These are phyloP conservation scores for Gadus macrocephalus DNA, from an alignment of 2,113 vertebrate species.

Conservation along the genomic window DNA sequence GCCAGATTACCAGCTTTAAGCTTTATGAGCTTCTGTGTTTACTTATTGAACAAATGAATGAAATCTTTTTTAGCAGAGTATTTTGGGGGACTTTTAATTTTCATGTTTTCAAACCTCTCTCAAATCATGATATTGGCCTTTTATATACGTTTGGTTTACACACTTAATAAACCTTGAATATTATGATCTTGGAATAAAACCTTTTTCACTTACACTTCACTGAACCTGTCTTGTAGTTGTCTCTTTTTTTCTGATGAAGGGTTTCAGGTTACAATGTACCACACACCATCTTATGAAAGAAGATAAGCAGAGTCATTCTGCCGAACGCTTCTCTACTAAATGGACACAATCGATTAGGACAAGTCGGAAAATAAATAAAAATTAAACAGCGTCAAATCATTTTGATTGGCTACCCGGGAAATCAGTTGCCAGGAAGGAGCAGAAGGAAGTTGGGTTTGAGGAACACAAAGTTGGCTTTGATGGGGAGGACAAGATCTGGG, in stretches of 20 bases:
- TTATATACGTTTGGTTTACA: constrained; percentile 4
- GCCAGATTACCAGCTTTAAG: constrained; percentile 52
- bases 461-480: constrained; percentile 97
- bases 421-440: constrained; percentile 83
- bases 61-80: constrained; percentile 30
- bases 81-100: constrained; percentile 11
- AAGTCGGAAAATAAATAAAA: neutral
- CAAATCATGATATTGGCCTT: constrained; percentile 7
- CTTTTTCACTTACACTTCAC: no score
- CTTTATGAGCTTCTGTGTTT: constrained; percentile 40
- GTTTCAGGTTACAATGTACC: no score
- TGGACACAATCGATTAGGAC: neutral
- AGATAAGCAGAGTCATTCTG: no score
- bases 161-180: neutral
- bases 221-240: no score
- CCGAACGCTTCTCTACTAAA: no score
- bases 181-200: neutral
- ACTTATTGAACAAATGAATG: constrained; percentile 48
- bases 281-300: no score
- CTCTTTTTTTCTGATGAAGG: no score
- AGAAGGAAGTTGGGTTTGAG: constrained; percentile 96
- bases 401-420: constrained; percentile 2
- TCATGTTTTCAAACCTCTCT: constrained; percentile 21
- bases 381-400: neutral
- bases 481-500: constrained; percentile 93